Evolutionary conservation across 2,888 invertebrate species (phyloP), one percentile per base, ranked within the genome.

Genomic region (Dermolepida albohirtum): DNA sequence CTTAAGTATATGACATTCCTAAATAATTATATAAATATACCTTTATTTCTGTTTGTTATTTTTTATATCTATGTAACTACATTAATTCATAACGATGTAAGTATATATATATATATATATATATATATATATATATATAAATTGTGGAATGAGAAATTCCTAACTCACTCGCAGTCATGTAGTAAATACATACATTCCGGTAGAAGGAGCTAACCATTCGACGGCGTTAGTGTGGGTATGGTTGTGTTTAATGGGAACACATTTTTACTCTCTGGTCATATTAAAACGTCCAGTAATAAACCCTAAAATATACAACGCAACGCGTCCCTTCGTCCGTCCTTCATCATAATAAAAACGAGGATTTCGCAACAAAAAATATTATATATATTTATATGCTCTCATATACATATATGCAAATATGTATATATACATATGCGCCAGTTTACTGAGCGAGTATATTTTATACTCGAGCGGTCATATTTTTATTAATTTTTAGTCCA

Each of bases 191-290:
- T 78, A 78, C 78, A 75, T n/a, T 34, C 52, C 43, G n/a, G n/a
- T 34, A n/a, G 44, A 54, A 34, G 59, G 59, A 11, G 14, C 16
- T 7, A 5, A 16, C 34, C 34, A 5, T 10, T 34, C 34, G 1
- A 10, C 22, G 34, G 10, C 6, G 10, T 10, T 34, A 34, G 34
- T 34, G 59, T 14, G 47, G 16, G 47, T 14, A 47, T 34, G 11
- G 34, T 16, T 6, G 50, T 44, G 54, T 78, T 77, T 82, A 82
- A 83, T 82, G 81, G 81, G 77, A 79, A 83, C 82, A 83, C 77
- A 83, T 81, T 82, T 83, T 83, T 83, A 81, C 82, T 82, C 82
- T 83, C 79, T 77, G 78, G 76, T 74, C 80, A 78, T 81, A 81
- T 82, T 82, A 76, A 62, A 76, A 76, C 72, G 75, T 72, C 47